Evolutionary conservation across 2,888 invertebrate genomes (phyloP).

Genomic region (Lycaena phlaeas): DNA sequence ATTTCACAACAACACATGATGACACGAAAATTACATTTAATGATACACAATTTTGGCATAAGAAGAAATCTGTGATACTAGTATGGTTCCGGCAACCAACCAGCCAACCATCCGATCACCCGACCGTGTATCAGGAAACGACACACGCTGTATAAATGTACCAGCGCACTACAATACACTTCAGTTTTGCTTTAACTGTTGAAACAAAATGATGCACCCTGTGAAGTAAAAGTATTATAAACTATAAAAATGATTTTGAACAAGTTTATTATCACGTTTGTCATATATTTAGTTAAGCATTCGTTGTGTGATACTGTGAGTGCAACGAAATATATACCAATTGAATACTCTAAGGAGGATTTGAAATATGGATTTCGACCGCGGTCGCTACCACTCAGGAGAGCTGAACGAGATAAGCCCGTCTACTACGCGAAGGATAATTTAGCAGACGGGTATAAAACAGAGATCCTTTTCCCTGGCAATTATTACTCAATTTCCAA

Average conservation of each 20-base stretch:
- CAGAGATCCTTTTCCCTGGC: slow-evolving; percentile 60
- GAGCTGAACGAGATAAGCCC: slow-evolving; percentile 37
- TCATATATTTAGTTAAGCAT: too few species aligned
- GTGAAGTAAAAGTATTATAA: slow-evolving; percentile 28
- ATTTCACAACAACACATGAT: slow-evolving; percentile 23
- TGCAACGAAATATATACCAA: too few species aligned
- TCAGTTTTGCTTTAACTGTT: slow-evolving; percentile 68
- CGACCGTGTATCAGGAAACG: slow-evolving; percentile 57
- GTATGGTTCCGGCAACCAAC: slow-evolving; percentile 43
- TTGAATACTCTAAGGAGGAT: too few species aligned
- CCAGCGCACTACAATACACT: slow-evolving; percentile 48
- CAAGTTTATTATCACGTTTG: neutral
- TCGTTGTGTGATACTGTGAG: too few species aligned
- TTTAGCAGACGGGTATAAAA: slow-evolving; percentile 36
- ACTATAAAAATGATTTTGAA: neutral
- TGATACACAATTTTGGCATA: slow-evolving; percentile 16
- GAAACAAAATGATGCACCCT: slow-evolving; percentile 62
- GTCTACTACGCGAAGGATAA: slow-evolving; percentile 42
- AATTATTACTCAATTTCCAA: slow-evolving; percentile 65
- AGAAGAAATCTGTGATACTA: slow-evolving; percentile 32
- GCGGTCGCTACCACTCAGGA: slow-evolving; percentile 41
- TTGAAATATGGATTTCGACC: slow-evolving; percentile 47
- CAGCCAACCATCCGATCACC: too few species aligned
- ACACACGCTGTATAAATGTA: slow-evolving; percentile 71
- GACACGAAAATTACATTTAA: slow-evolving; percentile 36